phyloP scores from a whole-genome alignment of 1,140 invertebrate species.

The Tetraneura akinire region DNA sequence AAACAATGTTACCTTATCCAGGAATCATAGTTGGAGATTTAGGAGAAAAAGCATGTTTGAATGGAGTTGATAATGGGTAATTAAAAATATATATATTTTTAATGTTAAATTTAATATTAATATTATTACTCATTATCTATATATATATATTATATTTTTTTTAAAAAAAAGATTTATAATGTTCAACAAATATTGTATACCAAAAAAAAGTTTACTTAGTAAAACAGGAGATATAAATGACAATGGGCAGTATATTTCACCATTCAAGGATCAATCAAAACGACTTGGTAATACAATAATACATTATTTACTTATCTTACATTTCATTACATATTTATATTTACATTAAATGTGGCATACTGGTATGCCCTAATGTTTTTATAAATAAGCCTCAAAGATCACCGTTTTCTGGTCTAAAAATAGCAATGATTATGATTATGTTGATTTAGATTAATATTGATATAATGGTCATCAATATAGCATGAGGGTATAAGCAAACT shows the following conservation, averaged over 20 bases:
- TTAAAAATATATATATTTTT: background rate
- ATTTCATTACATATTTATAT: too few species aligned
- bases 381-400: too few species aligned
- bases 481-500: too few species aligned
- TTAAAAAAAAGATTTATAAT: slow-evolving; percentile 72
- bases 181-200: slow-evolving; percentile 84
- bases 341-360: too few species aligned
- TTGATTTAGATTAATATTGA: too few species aligned
- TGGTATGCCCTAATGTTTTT: too few species aligned
- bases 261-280: slow-evolving; percentile 75
- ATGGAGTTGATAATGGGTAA: slow-evolving; percentile 87
- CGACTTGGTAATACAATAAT: slow-evolving; percentile 59
- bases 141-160: background rate
- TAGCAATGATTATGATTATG: too few species aligned
- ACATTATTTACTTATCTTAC: too few species aligned
- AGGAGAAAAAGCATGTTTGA: slow-evolving; percentile 84
- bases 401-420: too few species aligned
- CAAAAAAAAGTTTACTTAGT: slow-evolving; percentile 80
- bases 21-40: slow-evolving; percentile 78
- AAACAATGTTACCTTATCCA: slow-evolving; percentile 72
- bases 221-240: slow-evolving; percentile 82
- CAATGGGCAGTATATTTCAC: slow-evolving; percentile 74
- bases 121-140: too few species aligned
- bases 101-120: too few species aligned
- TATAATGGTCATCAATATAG: too few species aligned